phyloP scores from a whole-genome alignment of 2,797 vertebrate genomes.

The Emydoidea blandingii region DNA sequence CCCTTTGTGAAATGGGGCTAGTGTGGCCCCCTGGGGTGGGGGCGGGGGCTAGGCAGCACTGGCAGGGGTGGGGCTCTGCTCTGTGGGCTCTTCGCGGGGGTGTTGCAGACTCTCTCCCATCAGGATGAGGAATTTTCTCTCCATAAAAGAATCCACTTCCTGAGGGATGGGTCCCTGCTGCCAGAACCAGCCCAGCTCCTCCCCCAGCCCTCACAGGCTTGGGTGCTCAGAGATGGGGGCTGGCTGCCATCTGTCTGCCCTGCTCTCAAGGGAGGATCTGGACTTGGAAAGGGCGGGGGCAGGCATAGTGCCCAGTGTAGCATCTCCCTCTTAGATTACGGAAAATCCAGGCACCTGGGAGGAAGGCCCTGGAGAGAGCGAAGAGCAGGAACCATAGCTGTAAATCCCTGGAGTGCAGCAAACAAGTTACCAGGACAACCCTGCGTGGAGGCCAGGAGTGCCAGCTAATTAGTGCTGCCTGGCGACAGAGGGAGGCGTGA shows the following conservation, averaged over 20 bases:
- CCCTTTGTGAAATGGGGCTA: too few species aligned
- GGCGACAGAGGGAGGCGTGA: fast-evolving
- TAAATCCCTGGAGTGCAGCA: not conserved
- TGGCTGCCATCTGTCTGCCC: not conserved
- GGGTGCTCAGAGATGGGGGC: not conserved
- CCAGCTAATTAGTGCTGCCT: not conserved
- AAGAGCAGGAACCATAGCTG: not conserved
- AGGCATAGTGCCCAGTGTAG: not conserved
- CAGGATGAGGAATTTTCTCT: not conserved
- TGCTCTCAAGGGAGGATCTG: not conserved
- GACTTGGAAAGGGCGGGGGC: not conserved
- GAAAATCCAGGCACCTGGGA: not conserved
- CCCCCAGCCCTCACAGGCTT: not conserved
- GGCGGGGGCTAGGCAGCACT: too few species aligned
- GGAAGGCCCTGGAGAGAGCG: not conserved
- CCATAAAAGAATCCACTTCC: not conserved
- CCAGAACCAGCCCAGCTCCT: not conserved
- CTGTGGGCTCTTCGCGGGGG: not conserved
- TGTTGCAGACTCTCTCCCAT: not conserved
- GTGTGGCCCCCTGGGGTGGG: too few species aligned
- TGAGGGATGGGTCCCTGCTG: not conserved
- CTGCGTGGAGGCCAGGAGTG: not conserved
- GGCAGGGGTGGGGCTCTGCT: not conserved
- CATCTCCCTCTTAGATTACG: too few species aligned
- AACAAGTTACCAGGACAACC: fast-evolving